A percentile compares a stretch with the other conserved stretches of the same genome.
Conservation (phyloP, 2,888 invertebrate species). For the Melolontha melolontha region DNA sequence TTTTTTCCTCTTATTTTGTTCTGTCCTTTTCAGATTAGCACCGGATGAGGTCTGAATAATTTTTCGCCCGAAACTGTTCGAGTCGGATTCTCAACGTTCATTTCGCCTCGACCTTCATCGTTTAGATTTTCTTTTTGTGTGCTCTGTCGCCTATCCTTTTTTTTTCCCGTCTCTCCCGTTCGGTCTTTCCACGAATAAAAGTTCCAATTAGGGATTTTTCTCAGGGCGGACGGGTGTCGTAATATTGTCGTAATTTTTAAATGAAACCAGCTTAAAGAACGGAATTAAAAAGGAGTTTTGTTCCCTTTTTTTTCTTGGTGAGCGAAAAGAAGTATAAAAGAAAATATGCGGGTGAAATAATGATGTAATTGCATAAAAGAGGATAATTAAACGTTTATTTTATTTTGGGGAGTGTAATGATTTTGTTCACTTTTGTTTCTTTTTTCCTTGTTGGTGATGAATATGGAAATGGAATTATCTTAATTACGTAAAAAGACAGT, state of each 20-base stretch:
- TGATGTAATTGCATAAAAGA: conserved; percentile 34
- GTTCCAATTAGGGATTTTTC: conserved; percentile 35
- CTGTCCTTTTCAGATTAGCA: conserved; percentile 17
- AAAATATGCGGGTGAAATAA: conserved; percentile 21
- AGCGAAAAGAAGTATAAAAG: conserved; percentile 5
- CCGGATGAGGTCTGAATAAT: conserved; percentile 36
- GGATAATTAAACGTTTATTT: conserved; percentile 33
- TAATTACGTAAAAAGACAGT: too few species aligned
- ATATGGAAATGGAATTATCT: too few species aligned
- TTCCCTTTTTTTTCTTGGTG: background rate
- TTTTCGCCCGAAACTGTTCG: conserved; percentile 15
- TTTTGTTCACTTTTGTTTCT: conserved; percentile 3
- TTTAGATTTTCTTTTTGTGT: background rate
- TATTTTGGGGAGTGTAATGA: conserved; percentile 6
- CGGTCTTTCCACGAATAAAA: conserved; percentile 20
- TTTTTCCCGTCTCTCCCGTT: background rate
- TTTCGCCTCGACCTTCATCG: conserved; percentile 25
- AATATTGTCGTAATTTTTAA: conserved; percentile 38
- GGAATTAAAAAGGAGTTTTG: conserved; percentile 17
- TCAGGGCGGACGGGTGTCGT: conserved; percentile 28
- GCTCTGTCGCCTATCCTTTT: conserved; percentile 6
- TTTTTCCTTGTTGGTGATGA: too few species aligned
- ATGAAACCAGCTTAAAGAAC: conserved; percentile 21
- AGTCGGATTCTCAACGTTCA: conserved; percentile 21
- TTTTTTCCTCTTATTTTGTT: conserved; percentile 26